Base-by-base conservation (phyloP, 1,140 invertebrate species). In the Mamestra configurata region DNA sequence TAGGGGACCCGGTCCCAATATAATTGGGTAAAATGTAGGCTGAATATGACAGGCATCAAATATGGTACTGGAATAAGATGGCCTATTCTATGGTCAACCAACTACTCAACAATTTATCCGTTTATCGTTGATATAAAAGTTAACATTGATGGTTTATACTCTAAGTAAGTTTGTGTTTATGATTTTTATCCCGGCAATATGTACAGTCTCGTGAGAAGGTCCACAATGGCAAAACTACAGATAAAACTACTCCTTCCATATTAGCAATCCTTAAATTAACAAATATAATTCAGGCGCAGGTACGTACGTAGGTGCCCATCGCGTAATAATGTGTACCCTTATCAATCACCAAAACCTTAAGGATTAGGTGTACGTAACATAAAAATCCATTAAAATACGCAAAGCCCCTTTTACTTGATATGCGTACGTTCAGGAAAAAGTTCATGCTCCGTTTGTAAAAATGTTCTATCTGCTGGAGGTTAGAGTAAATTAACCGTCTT, bases 361-460 rank as follows among this genome's bases (percentile, higher is more conserved):
- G 43, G 73, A 76, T 64, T 64, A 76, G 64, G 40, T 68, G 40
- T 76, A 64, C 59, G 35, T 40, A 76, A 76, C 57, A 76, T 75
- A 43, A 76, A 53, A 76, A 24, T 76, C 73, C 73, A 76, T 76
- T 76, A 76, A 59, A 76, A 76, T 76, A 37, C 73, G 73, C 22
- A 18, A 22, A 76, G 57, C 55, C 57, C 22, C 61, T 49, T 59
- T 64, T 76, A 46, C 22, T 22, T 55, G 11, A 13, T 64, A 20
- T 40, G n/a, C 59, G 35, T 64, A 20, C 18, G n/a, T 64, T 37
- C n/a, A 40, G 59, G 31, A 64, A 40, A 64, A 40, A 20, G 35
- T 64, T 64, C 35, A 20, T 64, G n/a, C 31, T 64, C 35, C 10
- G 8, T 40, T 1, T 40, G n/a, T 64, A 59, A 59, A 31, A 59